These are phyloP conservation scores for Anthonomus grandis DNA, from an alignment of 1,140 invertebrate species.

Conservation along the genomic window DNA sequence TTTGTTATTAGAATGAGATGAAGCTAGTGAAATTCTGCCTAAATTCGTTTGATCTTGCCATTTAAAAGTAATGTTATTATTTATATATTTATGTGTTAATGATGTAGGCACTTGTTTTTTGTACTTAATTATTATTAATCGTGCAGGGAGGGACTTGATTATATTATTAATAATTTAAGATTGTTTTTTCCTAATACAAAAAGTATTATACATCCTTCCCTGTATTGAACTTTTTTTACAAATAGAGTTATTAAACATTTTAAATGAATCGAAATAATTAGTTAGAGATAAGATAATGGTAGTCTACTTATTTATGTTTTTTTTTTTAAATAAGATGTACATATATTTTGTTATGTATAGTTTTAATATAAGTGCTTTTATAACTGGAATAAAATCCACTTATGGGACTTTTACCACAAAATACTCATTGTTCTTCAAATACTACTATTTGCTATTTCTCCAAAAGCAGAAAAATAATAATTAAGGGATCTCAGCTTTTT, in stretches of 20 bases:
- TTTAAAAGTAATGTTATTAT: slow-evolving; percentile 36
- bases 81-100: slow-evolving; percentile 34
- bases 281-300: no score
- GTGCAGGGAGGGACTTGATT: slow-evolving; percentile 30
- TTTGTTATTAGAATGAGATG: slow-evolving; percentile 35
- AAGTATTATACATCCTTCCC: slow-evolving; percentile 36
- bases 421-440: not conserved
- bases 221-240: slow-evolving; percentile 17
- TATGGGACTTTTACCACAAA: not conserved
- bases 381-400: not conserved
- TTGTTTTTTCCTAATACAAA: slow-evolving; percentile 32
- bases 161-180: slow-evolving; percentile 26
- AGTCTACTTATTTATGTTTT: slow-evolving; percentile 10
- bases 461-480: no score
- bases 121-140: no score
- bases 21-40: slow-evolving; percentile 40
- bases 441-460: no score
- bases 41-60: slow-evolving; percentile 48
- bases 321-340: slow-evolving; percentile 28
- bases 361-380: not conserved
- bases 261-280: slow-evolving; percentile 25
- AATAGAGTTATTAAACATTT: slow-evolving; percentile 13
- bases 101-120: slow-evolving; percentile 17
- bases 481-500: no score
- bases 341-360: slow-evolving; percentile 1